Conservation (phyloP, 2,888 invertebrate genomes). For the Physocephala rufipes region DNA sequence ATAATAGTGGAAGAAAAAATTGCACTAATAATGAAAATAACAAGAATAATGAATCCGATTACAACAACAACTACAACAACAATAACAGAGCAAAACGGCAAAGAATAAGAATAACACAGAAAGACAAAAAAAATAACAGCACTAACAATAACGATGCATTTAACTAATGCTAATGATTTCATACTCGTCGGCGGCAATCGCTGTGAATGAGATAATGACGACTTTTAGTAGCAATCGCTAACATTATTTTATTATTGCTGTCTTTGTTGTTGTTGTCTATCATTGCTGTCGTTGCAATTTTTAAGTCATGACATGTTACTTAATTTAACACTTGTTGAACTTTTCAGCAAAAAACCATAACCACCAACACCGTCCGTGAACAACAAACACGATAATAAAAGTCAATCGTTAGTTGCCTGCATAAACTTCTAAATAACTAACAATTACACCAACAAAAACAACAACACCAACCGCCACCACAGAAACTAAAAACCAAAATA, state of each 20-base stretch:
- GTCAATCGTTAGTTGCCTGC: background rate
- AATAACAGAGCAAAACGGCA: background rate
- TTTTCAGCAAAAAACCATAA: conserved; percentile 16
- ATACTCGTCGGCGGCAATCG: background rate
- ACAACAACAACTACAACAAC: conserved; percentile 49
- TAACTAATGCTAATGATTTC: conserved; percentile 6
- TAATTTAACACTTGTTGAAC: conserved; percentile 42
- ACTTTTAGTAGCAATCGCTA: conserved; percentile 36
- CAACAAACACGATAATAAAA: conserved; percentile 9
- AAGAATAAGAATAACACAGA: no score
- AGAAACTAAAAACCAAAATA: conserved; percentile 27
- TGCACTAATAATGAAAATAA: background rate
- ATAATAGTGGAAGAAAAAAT: background rate
- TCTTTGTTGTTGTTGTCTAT: conserved; percentile 24
- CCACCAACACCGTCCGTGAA: background rate
- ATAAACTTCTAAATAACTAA: background rate
- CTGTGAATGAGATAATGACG: background rate
- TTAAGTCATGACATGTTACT: conserved; percentile 32
- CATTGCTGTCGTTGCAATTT: conserved; percentile 19
- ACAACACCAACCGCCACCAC: conserved; percentile 27
- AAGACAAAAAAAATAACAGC: conserved; percentile 7
- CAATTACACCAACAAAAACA: conserved; percentile 8
- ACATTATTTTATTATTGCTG: conserved; percentile 33
- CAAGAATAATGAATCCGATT: background rate
- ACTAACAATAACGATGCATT: background rate